Evolutionary conservation across 2,797 vertebrate species (phyloP), one percentile per base, ranked within the genome.

Genomic region (Neosalanx taihuensis): DNA sequence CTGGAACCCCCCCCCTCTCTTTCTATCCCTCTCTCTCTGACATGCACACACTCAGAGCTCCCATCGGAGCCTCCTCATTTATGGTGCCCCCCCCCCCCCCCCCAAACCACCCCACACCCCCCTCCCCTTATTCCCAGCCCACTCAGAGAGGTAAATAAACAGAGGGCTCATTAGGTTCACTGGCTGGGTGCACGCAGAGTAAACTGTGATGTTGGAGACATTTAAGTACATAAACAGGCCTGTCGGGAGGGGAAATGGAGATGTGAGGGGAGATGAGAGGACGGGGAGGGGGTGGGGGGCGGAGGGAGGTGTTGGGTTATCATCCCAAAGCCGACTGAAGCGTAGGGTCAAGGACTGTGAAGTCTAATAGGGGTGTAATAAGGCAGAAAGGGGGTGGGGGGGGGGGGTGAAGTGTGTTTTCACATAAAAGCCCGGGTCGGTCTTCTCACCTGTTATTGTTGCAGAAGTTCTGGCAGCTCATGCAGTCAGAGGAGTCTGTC

Each of bases 371-470:
- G 41, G 57, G 57, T 20, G 20, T 46, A 20, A 59, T 20, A 9
- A 59, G 5, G 56, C 56, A 58, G 56, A 18, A 12, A 58, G 6
- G 56, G 17, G 6, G 1, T 57, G 20, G 56, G 5, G 56, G 56
- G 4, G 3, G 59, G 13, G 17, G 46, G 1, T 51, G 29, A 49
- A 30, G 60, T 62, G 23, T 53, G 12, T 5, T 7, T 41, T 41
- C 10, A 12, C 37, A 41, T 9, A 10, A 17, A 53, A 56, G 18
- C 18, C 57, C 26, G 18, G 53, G 58, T 29, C 9, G 13, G 30
- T 3, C 2, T 7, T 49, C 79, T 83, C 81, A 98, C 97, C 97
- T 96, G 90, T 98, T 99, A 66, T 99, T 99, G 91, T 99, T 98
- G 76, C 95, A 94, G 72, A 96, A 95, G 33, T 98, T 98, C 72